Evolutionary conservation across 2,797 vertebrate species (phyloP), one percentile per base, ranked within the genome.

Genomic region (Chaenodraco wilsoni): DNA sequence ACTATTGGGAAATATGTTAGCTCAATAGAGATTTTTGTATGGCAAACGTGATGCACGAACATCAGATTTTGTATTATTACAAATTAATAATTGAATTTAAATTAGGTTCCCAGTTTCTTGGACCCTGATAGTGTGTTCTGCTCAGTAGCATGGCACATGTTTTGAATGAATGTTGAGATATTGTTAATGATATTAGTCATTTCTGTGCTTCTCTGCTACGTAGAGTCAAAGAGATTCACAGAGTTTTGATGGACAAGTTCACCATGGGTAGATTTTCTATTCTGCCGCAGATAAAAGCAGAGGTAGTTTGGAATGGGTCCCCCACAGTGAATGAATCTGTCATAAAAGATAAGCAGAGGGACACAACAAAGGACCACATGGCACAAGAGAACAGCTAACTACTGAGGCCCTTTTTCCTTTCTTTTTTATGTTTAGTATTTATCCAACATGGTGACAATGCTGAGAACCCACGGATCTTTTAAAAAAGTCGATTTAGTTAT

Each of bases 211-310:
- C 15, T 4, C n/a, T 60, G 44, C 33, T 58, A 1, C 1, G 14
- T 19, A 14, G 14, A 21, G 62, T 64, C 54, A 65, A 57, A 49
- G 40, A 58, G 11, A 1, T 17, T 64, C 49, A 12, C 8, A 67
- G 23, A 50, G 13, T 63, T 14, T 10, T 63, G 40, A 15, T 54
- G 40, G 21, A 52, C 15, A 49, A 8, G 44, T 60, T 51, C 33
- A 69, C 46, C 1, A 1, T 31, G 15, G 23, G 31, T 27, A 37
- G 43, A 23, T 50, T 58, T 46, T 54, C 40, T 11, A 9, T 16
- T 67, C 19, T 48, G 49, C 49, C 15, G 64, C 31, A 46, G 48
- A 51, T 60, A 54, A 59, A 27, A 46, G 15, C 57, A 48, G 23
- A 40, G 5, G 21, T 33, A 31, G n/a, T 43, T n/a, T 50, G 57